Percentiles rank a stretch among this genome's conserved stretches.
phyloP scores from a whole-genome alignment of 2,797 vertebrate species.

The Enteromius paludinosus region DNA sequence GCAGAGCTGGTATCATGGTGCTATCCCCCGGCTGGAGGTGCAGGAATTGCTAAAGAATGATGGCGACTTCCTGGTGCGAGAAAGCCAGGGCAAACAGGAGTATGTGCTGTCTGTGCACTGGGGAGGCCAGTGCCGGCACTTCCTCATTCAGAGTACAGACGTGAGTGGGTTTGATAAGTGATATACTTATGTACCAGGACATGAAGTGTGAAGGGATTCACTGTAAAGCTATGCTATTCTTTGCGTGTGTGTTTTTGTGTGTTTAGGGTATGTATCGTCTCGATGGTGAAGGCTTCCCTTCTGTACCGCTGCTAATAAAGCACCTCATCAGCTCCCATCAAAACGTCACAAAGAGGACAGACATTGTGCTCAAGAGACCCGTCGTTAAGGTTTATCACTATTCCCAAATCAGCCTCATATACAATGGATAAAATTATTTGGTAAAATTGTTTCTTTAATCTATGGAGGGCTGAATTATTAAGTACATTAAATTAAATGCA shows the following conservation, averaged over 20 bases:
- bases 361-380: constrained; percentile 81
- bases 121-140: constrained; percentile 87
- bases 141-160: constrained; percentile 88
- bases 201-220: neutral
- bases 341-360: constrained; percentile 85
- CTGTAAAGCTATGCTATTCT: neutral
- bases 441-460: too few relatives aligned
- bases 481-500: too few relatives aligned
- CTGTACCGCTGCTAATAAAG: constrained; percentile 85
- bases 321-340: constrained; percentile 81
- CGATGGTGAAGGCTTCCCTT: constrained; percentile 88
- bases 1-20: constrained; percentile 96
- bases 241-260: constrained; percentile 18
- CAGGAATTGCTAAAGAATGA: constrained; percentile 83
- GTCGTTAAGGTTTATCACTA: constrained; percentile 83
- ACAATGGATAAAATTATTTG: too few relatives aligned
- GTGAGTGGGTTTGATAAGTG: constrained; percentile 76
- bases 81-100: constrained; percentile 94
- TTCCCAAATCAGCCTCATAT: neutral
- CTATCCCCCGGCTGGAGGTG: constrained; percentile 88
- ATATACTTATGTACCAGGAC: neutral
- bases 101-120: constrained; percentile 91
- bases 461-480: too few relatives aligned
- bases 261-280: constrained; percentile 87
- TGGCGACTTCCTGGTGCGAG: constrained; percentile 90